Conservation (phyloP, 2,888 invertebrate species). For the Troides helena region DNA sequence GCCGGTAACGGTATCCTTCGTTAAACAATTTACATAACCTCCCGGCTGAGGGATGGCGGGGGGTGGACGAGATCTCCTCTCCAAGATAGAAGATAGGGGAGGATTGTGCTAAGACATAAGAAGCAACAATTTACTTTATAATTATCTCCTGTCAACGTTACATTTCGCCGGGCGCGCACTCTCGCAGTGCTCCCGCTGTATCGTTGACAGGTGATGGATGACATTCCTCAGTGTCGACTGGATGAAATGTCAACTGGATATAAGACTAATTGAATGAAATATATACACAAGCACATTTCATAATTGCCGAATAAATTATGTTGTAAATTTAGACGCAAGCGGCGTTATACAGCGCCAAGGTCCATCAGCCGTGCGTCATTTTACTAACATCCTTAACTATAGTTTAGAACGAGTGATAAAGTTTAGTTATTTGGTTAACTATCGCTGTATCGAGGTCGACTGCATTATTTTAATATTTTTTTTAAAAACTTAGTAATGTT, state of each 20-base stretch:
- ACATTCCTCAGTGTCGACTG: conserved; percentile 21
- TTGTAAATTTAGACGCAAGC: background rate
- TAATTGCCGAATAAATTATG: background rate
- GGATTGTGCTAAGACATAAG: conserved; percentile 32
- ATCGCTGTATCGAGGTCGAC: no score
- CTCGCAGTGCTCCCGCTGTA: conserved; percentile 8
- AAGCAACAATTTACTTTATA: conserved; percentile 37
- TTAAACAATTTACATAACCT: conserved; percentile 72
- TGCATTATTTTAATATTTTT: no score
- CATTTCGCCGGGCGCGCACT: conserved; percentile 22
- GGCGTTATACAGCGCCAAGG: background rate
- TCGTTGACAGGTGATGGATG: conserved; percentile 30
- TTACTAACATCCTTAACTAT: no score
- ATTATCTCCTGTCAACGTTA: conserved; percentile 31
- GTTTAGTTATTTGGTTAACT: no score
- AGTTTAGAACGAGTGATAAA: no score
- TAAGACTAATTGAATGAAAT: conserved; percentile 11
- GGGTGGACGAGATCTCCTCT: conserved; percentile 8
- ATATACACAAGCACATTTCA: background rate
- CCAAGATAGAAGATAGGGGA: conserved; percentile 19
- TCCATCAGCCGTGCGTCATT: no score
- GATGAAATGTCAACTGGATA: conserved; percentile 23
- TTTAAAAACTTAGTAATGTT: no score
- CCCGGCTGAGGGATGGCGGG: conserved; percentile 40
- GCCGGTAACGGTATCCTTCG: conserved; percentile 57